Evolutionary conservation across 2,113 vertebrate species (phyloP), one percentile per base, ranked within the genome.

Genomic region (Benitochromis conjunctus): DNA sequence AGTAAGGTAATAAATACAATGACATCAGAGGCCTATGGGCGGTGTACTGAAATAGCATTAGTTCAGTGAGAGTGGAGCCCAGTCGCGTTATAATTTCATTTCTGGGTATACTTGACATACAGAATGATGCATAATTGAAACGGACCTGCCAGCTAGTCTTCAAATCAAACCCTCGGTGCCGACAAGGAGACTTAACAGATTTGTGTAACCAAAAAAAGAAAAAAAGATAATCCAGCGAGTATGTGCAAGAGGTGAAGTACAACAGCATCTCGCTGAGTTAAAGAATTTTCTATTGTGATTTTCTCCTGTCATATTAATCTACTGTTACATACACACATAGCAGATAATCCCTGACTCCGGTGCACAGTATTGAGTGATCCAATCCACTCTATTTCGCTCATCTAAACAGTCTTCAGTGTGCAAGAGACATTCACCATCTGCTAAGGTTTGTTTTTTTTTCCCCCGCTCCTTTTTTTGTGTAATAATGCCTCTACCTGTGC

Each of bases 1-100:
- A 88, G 87, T 86, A 60, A 88, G 60, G 60, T 86, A 88, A 89
- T 87, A 84, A 93, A 94, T 88, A 88, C 79, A 89, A 60, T 89
- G 86, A 80, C 84, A 87, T 81, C 57, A 55, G 54, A 81, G 83
- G 86, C 82, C 86, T 91, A 87, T 90, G 83, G 83, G 82, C 7
- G 29, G 43, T 82, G 81, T 71, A 36, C 80, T 86, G 66, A 88
- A 88, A 86, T 91, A 60, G 60, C 66, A 87, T 89, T 84, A 86
- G 88, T 90, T 90, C 76, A 83, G 56, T 55, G 13, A 83, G 79
- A 64, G 82, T 66, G 41, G 76, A 85, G 84, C 62, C 48, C 80
- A 82, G 79, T 88, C 83, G 80, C 48, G 12, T 38, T 60, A 16
- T 90, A 69, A 89, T 85, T 89, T 82, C 13, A 83, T 92, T 79